Base-by-base conservation (phyloP, 2,797 vertebrate genomes). In the Channallabes apus region DNA sequence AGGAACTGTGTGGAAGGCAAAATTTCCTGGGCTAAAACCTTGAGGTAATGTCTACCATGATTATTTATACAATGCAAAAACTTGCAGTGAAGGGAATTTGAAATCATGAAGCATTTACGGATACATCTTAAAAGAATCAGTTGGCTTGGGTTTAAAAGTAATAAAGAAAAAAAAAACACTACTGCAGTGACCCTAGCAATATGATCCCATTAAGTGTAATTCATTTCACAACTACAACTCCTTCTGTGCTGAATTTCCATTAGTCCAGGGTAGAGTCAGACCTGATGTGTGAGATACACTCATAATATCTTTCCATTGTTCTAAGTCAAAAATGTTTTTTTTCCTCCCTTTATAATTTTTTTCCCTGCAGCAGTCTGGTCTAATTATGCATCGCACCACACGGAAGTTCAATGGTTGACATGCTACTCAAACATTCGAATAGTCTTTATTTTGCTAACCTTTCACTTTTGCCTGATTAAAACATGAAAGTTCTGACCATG, bases 241-340 rank as follows among this genome's bases (percentile, higher is more conserved):
- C 17, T 80, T 46, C 24, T 6, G 2, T 29, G 61, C 15, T 51
- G 18, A 20, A 29, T 80, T 46, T 80, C 15, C 2, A 65, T 18
- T 65, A 8, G 38, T 65, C 9, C 17, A 65, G 41, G 78, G 78
- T 29, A 18, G 38, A 29, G 38, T 65, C 61, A 67, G 61, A 46
- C 62, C 24, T 14, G 41, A 41, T 6, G n/a, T 27, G 59, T 29
- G 61, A 80, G 78, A 65, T 51, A 61, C 38, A 65, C 78, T 65
- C n/a, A 80, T 65, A 41, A 51, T 80, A 62, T 51, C 41, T 80
- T 80, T 80, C 61, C 78, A 80, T 80, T 51, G 17, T 65, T 65
- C n/a, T 29, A 18, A 80, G 78, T 29, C 62, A 41, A 80, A 80
- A 65, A 61, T 0, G 20, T 2, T n/a, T 29, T 54, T 51, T 80